Conservation (phyloP, 2,888 invertebrate genomes). For the Diaperis boleti region DNA sequence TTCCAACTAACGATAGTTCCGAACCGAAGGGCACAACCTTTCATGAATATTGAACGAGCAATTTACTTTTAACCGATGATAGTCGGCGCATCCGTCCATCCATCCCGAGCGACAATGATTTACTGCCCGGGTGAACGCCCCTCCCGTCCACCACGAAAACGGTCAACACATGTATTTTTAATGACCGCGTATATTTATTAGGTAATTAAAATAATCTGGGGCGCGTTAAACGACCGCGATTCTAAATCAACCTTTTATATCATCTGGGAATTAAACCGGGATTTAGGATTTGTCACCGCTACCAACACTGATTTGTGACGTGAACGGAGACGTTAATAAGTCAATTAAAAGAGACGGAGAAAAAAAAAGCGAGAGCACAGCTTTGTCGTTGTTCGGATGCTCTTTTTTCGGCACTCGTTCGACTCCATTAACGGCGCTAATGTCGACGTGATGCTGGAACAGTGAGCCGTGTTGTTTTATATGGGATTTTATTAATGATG, state of each 20-base stretch:
- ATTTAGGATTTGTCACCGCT: conserved; percentile 34
- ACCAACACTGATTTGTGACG: too few species aligned
- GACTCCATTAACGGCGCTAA: conserved; percentile 29
- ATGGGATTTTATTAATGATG: conserved; percentile 35
- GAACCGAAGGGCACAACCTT: too few species aligned
- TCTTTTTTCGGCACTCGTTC: conserved; percentile 6
- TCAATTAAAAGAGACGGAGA: conserved; percentile 28
- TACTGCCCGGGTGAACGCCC: conserved; percentile 15
- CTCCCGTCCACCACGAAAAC: conserved; percentile 42
- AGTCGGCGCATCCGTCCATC: too few species aligned
- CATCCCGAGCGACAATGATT: conserved; percentile 7
- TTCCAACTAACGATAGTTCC: too few species aligned
- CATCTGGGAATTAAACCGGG: conserved; percentile 34
- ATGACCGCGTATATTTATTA: conserved; percentile 56
- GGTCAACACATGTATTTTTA: conserved; percentile 58
- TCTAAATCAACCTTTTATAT: conserved; percentile 37
- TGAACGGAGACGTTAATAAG: conserved; percentile 32
- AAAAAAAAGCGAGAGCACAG: too few species aligned
- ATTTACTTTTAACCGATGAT: too few species aligned
- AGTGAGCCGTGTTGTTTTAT: conserved; percentile 34
- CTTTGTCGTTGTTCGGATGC: neutral
- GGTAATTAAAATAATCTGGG: conserved; percentile 59
- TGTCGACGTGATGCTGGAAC: conserved; percentile 29
- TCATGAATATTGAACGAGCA: too few species aligned
- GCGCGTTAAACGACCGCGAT: conserved; percentile 48